Conservation (phyloP, 2,797 vertebrate species). For the Molothrus ater region DNA sequence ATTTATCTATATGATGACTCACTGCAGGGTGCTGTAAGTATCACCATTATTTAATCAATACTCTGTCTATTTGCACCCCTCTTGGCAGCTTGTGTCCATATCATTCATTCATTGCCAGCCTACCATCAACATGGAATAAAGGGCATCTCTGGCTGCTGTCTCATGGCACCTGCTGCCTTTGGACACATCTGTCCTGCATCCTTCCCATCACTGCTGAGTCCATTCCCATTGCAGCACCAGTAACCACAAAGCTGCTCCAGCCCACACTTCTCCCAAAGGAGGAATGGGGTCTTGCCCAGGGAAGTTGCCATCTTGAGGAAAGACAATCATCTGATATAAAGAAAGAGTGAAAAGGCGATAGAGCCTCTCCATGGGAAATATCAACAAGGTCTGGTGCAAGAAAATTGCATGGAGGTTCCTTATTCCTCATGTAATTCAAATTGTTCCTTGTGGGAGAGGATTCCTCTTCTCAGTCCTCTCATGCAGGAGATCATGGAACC, state of each 20-base stretch:
- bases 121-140: not conserved
- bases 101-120: conserved; percentile 26
- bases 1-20: conserved; percentile 60
- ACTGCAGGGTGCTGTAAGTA: conserved; percentile 39
- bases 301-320: not conserved
- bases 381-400: not conserved
- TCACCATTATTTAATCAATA: conserved; percentile 55
- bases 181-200: not conserved
- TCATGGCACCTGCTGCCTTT: conserved; percentile 3
- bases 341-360: not conserved
- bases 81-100: conserved; percentile 4
- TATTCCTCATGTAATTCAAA: not conserved
- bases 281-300: not conserved
- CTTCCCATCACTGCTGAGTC: fast-evolving
- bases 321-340: not conserved
- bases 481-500: not conserved
- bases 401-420: not conserved
- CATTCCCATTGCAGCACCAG: not conserved
- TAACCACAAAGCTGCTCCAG: not conserved
- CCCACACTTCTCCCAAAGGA: not conserved
- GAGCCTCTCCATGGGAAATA: not conserved
- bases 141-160: not conserved
- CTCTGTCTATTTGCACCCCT: not conserved
- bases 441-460: not conserved
- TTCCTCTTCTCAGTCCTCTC: not conserved